Evolutionary conservation across 2,113 vertebrate genomes (phyloP), one percentile per base, ranked within the genome.

Genomic region (Panurus biarmicus): DNA sequence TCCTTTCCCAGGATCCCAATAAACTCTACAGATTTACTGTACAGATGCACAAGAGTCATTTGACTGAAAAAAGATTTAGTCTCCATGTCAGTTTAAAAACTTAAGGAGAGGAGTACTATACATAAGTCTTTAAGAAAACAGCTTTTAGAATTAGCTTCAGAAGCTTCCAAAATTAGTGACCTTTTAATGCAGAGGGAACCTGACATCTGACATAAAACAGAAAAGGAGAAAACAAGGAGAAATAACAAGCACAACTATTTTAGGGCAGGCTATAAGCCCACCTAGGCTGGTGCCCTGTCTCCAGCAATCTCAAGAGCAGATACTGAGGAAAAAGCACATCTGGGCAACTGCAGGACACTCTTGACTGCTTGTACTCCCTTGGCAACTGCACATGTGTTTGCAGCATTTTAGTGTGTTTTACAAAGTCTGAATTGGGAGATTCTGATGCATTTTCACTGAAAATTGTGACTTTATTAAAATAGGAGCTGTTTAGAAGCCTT

Each of bases 1-100:
- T 79, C 36, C 54, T 53, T 75, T 82, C 81, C 65, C 61, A 48
- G 48, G 85, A 81, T 81, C 35, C 70, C 13, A 87, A 93, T 73
- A 93, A 93, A 94, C 58, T 62, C 11, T 33, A 65, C 0, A 2
- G 42, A 84, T 77, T 74, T 76, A 64, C 44, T 40, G n/a, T 29
- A 62, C 11, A 58, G 25, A 58, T 38, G 65, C 45, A 33, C 44
- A 67, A 42, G 29, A 74, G 29, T 12, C 56, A 81, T 22, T 70
- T 51, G 24, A 74, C 36, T 44, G 62, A 48, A 72, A 51, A 58
- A 22, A 74, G 6, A 33, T 36, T 84, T 44, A 35, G 72, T 38
- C 60, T 71, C 56, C 4, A 35, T 12, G 22, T 47, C 0, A 0
- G 64, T n/a, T 24, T 10, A 58, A 54, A 64, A 51, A 64, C 33